These are phyloP conservation scores for Mystacides longicornis DNA, from an alignment of 2,888 invertebrate genomes.

Conservation along the genomic window DNA sequence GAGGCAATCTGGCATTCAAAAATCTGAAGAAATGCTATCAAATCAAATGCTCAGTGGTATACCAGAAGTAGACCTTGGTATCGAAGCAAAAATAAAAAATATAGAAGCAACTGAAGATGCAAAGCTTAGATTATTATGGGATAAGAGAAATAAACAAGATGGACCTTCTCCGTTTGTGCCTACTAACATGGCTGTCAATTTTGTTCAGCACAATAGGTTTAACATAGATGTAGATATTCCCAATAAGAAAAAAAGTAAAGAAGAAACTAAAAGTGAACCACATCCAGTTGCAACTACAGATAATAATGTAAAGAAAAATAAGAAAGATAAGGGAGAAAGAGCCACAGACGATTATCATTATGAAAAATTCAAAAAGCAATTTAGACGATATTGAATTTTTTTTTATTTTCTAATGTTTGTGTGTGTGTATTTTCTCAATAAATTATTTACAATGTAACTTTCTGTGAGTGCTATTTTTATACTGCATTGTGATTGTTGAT, in stretches of 20 bases:
- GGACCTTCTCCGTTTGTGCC: constrained; percentile 93
- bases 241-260: constrained; percentile 49
- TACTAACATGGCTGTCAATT: constrained; percentile 97
- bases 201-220: constrained; percentile 95
- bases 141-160: constrained; percentile 85
- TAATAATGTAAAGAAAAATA: constrained; percentile 42
- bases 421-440: background rate
- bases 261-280: constrained; percentile 45
- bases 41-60: constrained; percentile 99
- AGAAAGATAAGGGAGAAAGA: constrained; percentile 71
- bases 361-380: constrained; percentile 94
- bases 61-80: constrained; percentile 98
- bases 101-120: constrained; percentile 99
- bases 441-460: no score
- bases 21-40: constrained; percentile 97
- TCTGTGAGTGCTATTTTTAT: no score
- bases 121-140: constrained; percentile 84
- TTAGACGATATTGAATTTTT: constrained; percentile 64
- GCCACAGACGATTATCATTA: constrained; percentile 97
- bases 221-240: constrained; percentile 71
- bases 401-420: background rate
- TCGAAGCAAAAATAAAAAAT: constrained; percentile 96
- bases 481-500: no score
- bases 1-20: constrained; percentile 73
- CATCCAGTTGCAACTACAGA: constrained; percentile 32